Base-by-base conservation (phyloP, 2,113 vertebrate species). In the Nannospalax galili region DNA sequence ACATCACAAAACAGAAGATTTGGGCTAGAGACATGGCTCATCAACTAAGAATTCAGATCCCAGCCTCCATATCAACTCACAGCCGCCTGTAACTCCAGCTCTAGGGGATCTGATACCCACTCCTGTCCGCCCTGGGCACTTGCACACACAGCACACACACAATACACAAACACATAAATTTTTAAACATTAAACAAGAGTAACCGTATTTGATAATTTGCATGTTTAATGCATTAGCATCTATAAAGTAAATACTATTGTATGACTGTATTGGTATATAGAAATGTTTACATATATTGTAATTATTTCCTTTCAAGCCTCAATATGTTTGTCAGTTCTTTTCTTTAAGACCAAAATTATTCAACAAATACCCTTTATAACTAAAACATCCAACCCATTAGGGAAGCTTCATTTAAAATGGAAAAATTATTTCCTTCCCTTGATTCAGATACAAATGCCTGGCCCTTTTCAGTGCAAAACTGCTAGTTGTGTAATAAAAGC, bases 401-500 rank as follows among this genome's bases (percentile, higher is more conserved):
- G 6, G 45, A 90, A 92, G 42, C 24, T 92, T 60, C 6, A 62
- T 90, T 92, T 65, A 42, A 78, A 85, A n/a, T 65, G 56, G 52
- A 30, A 65, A 12, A 12, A 45, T 64, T 94, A 22, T 88, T 86
- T 75, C 32, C 32, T 90, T 72, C 56, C 48, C 14, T 94, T 73
- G 2, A 45, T 93, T 92, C 35, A 77, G 70, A 32, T 14, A 80
- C 82, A 95, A 72, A 84, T 84, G 64, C 20, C 22, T 84, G 86
- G 8, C 62, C 48, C 67, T 94, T n/a, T 77, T 82, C 45, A 4
- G 0, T 32, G 30, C 11, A 77, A 80, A 91, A 65, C 56, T 62
- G 84, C 35, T 45, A 91, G 74, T 58, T 88, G 42, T 74, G 70
- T 87, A 91, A 91, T 84, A 73, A 94, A 95, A 95, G n/a, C 88